Conservation (phyloP, 2,113 vertebrate genomes). For the Myotis yumanensis region DNA sequence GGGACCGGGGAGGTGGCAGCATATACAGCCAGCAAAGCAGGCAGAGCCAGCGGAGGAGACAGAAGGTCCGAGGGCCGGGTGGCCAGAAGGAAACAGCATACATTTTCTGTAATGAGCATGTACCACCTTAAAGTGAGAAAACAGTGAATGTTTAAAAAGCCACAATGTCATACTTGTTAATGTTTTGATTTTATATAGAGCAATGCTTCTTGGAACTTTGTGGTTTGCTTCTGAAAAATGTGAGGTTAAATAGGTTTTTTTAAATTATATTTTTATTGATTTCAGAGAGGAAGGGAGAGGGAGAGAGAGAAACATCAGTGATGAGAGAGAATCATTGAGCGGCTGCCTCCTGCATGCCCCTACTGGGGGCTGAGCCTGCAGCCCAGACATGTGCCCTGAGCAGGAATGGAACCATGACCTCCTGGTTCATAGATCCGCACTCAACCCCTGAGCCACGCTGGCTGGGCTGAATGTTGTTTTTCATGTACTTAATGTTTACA, state of each 20-base stretch:
- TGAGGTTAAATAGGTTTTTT: not conserved
- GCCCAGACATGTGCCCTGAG: too few species aligned
- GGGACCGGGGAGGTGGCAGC: not conserved
- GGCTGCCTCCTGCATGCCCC: too few species aligned
- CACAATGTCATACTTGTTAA: not conserved
- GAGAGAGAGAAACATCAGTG: too few species aligned
- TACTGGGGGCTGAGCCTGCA: too few species aligned
- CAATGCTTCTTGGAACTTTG: not conserved
- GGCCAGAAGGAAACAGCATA: not conserved
- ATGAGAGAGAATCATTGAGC: too few species aligned
- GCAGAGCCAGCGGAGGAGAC: not conserved
- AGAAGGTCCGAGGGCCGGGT: not conserved
- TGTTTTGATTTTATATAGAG: not conserved
- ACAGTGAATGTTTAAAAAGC: not conserved
- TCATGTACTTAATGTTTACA: not conserved
- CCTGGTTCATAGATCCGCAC: too few species aligned
- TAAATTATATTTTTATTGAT: too few species aligned
- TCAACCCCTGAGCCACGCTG: too few species aligned
- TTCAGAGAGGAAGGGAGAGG: too few species aligned
- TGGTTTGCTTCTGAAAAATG: not conserved
- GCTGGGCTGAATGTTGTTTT: not conserved
- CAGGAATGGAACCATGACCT: too few species aligned
- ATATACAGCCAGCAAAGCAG: not conserved
- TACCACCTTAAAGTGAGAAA: not conserved
- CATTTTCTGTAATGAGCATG: not conserved